phyloP scores from a whole-genome alignment of 1,140 invertebrate genomes.

The Leptonema lineaticorne region DNA sequence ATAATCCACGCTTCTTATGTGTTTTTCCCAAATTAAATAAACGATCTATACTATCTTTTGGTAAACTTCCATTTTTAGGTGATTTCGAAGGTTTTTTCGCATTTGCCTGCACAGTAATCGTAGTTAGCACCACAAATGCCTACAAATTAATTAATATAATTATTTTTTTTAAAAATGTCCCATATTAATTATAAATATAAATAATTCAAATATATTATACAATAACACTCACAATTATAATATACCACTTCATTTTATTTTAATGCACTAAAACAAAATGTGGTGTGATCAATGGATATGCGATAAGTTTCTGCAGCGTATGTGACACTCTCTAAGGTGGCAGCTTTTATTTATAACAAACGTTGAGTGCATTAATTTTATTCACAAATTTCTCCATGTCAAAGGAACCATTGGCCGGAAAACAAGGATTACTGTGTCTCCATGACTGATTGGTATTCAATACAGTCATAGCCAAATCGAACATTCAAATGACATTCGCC shows the following conservation, averaged over 20 bases:
- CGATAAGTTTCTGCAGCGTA: conserved; percentile 20
- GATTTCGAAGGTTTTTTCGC: conserved; percentile 45
- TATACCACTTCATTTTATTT: conserved; percentile 36
- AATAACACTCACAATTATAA: conserved; percentile 34
- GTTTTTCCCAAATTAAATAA: conserved; percentile 34
- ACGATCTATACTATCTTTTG: conserved; percentile 40
- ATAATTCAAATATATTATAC: not conserved
- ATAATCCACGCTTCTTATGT: conserved; percentile 52
- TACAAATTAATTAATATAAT: conserved; percentile 45
- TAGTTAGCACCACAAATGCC: conserved; percentile 47
- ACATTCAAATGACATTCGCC: conserved; percentile 5
- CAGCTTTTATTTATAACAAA: conserved; percentile 42
- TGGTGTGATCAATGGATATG: not conserved
- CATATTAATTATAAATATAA: not conserved
- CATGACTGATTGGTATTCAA: conserved; percentile 7
- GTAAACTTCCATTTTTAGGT: conserved; percentile 42
- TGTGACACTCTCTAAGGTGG: conserved; percentile 31
- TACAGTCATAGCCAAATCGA: not conserved
- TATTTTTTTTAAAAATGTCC: too few species aligned
- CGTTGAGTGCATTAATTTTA: conserved; percentile 25
- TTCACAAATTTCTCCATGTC: conserved; percentile 35
- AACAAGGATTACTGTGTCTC: not conserved
- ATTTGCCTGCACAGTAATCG: conserved; percentile 40
- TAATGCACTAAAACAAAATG: not conserved
- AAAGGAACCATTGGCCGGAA: conserved; percentile 21